A percentile compares a stretch with the other conserved stretches of the same genome.
Conservation (phyloP, 2,888 invertebrate species). For the Celastrina argiolus region DNA sequence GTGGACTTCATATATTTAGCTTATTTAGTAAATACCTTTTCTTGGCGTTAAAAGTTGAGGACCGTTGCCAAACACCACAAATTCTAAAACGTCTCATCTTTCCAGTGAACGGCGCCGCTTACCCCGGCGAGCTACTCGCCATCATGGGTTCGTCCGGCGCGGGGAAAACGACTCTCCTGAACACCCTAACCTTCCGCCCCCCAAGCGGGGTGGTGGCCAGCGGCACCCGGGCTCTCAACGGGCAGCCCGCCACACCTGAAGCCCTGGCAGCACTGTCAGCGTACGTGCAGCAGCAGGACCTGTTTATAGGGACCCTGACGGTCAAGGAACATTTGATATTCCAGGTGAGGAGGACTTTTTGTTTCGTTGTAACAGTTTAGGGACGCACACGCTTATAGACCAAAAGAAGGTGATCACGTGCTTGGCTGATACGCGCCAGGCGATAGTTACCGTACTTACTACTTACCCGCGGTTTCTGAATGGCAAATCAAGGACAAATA, state of each 20-base stretch:
- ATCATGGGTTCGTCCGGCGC: conserved; percentile 95
- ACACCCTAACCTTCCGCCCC: conserved; percentile 91
- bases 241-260: conserved; percentile 83
- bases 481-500: too few relatives aligned
- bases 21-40: too few relatives aligned
- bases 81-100: background rate
- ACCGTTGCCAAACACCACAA: background rate
- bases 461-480: too few relatives aligned
- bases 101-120: conserved; percentile 88
- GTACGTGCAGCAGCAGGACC: conserved; percentile 95
- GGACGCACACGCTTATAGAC: too few relatives aligned
- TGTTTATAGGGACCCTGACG: conserved; percentile 93
- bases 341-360: conserved; percentile 72
- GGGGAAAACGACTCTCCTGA: conserved; percentile 95
- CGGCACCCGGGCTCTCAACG: conserved; percentile 83
- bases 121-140: conserved; percentile 90
- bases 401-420: too few relatives aligned
- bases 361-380: too few relatives aligned
- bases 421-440: too few relatives aligned
- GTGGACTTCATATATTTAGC: too few relatives aligned
- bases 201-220: conserved; percentile 81
- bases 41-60: too few relatives aligned
- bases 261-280: conserved; percentile 88
- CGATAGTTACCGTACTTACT: too few relatives aligned
- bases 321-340: conserved; percentile 93